phyloP scores from a whole-genome alignment of 2,888 invertebrate species.

The Rhaphigaster nebulosa region DNA sequence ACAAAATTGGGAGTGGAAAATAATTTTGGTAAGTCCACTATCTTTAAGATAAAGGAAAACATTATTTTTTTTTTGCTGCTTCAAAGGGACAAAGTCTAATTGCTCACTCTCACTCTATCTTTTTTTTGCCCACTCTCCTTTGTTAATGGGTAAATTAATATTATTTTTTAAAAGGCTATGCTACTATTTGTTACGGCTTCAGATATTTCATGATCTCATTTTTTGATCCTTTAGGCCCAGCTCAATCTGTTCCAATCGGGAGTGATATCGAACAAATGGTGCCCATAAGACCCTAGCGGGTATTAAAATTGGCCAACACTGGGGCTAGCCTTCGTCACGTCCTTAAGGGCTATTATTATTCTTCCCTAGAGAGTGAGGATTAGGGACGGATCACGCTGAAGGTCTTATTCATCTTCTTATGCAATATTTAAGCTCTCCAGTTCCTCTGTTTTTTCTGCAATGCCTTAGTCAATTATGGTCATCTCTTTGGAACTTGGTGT shows the following conservation, averaged over 20 bases:
- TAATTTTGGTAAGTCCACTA: no score
- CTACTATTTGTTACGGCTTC: not conserved
- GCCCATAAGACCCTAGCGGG: not conserved
- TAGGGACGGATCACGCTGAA: not conserved
- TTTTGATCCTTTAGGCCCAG: not conserved
- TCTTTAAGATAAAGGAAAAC: no score
- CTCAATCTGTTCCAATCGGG: not conserved
- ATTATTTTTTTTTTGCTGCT: no score
- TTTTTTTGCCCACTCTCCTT: no score
- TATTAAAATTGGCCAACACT: not conserved
- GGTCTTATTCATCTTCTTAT: not conserved
- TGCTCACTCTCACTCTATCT: no score
- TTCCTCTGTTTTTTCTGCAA: not conserved
- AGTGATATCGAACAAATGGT: not conserved
- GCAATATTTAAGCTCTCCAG: not conserved
- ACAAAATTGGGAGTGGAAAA: no score
- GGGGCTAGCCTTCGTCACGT: not conserved
- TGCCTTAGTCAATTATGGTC: not conserved
- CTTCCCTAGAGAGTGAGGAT: not conserved
- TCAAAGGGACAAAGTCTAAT: no score
- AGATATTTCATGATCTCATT: not conserved
- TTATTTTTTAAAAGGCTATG: no score
- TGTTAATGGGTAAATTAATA: no score
- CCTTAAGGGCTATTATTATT: conserved; percentile 4
- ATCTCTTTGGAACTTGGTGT: not conserved